Percentiles rank a stretch among this genome's conserved stretches.
Conservation (phyloP, 2,888 invertebrate genomes). For the Vesta saturnalis region DNA sequence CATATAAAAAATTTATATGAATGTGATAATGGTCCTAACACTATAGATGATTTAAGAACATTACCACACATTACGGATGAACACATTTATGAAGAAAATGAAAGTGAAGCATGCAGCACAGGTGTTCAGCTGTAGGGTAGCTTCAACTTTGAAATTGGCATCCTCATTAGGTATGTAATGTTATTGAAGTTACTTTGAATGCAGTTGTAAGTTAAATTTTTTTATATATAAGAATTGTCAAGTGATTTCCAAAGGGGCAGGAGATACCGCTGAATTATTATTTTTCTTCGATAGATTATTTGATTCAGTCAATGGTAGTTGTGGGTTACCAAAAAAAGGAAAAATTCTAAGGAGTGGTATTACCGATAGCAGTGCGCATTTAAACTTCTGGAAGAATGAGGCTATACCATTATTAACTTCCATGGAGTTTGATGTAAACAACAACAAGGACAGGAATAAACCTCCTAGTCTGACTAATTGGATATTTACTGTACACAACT, state of each 20-base stretch:
- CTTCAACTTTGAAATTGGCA: too few relatives aligned
- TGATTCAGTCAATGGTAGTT: neutral
- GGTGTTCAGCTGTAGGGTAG: too few relatives aligned
- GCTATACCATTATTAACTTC: neutral
- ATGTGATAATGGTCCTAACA: too few relatives aligned
- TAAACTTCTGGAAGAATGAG: constrained; percentile 5
- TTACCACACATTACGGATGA: too few relatives aligned
- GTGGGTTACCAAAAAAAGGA: neutral
- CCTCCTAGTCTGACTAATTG: constrained; percentile 9
- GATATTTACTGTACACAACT: constrained; percentile 6
- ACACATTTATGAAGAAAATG: too few relatives aligned
- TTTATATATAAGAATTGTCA: neutral
- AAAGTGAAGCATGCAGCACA: too few relatives aligned
- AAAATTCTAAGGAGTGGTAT: constrained; percentile 2
- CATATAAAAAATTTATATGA: too few relatives aligned
- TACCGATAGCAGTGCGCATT: neutral
- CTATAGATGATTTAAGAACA: too few relatives aligned
- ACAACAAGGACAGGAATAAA: neutral
- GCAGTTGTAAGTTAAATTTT: too few relatives aligned
- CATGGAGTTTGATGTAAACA: constrained; percentile 7
- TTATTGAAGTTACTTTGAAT: too few relatives aligned
- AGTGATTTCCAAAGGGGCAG: neutral
- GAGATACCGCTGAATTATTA: neutral
- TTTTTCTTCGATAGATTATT: neutral
- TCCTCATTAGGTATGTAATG: too few relatives aligned